phyloP scores from a whole-genome alignment of 2,797 vertebrate species.

The Sarcoramphus papa region DNA sequence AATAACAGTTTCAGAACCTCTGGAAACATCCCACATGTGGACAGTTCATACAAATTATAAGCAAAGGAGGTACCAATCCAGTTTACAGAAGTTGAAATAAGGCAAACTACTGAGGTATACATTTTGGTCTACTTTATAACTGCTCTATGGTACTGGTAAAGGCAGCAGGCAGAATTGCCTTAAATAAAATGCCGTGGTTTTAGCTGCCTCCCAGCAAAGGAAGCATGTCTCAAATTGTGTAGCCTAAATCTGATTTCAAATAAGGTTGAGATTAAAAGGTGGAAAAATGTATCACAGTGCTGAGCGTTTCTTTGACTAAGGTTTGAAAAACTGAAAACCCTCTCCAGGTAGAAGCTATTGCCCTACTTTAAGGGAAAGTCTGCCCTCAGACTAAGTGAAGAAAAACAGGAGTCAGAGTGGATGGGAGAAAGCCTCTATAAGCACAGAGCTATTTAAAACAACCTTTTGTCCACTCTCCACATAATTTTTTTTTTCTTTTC shows the following conservation, averaged over 20 bases:
- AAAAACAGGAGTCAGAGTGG: neutral
- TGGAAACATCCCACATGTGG: neutral
- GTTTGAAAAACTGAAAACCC: neutral
- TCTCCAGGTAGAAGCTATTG: neutral
- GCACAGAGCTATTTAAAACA: neutral
- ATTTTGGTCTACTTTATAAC: neutral
- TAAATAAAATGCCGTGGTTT: neutral
- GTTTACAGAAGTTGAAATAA: neutral
- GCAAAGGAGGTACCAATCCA: neutral
- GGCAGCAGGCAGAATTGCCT: neutral
- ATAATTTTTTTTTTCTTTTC: accelerated
- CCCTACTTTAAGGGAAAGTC: neutral
- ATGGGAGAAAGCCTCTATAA: neutral
- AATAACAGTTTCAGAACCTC: neutral
- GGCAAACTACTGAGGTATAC: neutral
- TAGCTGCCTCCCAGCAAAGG: neutral
- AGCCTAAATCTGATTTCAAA: neutral
- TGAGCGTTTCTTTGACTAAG: neutral
- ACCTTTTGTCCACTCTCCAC: neutral
- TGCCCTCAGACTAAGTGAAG: neutral
- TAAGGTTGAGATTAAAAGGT: neutral
- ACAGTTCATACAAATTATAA: neutral
- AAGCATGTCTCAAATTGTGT: neutral
- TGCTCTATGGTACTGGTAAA: neutral
- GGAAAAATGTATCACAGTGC: neutral